Evolutionary conservation across 2,797 vertebrate species (phyloP), one percentile per base, ranked within the genome.

Genomic region (Neosalanx taihuensis): DNA sequence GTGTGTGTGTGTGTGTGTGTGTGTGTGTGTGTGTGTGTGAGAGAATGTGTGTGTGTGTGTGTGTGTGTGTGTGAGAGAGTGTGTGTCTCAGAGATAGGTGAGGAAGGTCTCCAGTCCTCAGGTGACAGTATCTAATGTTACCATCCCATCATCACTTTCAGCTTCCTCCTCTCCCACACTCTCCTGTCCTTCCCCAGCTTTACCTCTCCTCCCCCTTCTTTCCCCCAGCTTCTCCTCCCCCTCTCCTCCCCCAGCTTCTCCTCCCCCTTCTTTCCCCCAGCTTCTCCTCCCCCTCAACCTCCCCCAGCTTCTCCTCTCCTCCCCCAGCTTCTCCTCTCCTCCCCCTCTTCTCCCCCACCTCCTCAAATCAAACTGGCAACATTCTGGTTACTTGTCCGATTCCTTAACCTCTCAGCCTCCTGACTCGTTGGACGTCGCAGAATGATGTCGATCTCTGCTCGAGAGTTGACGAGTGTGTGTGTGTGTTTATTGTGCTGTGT

Each of bases 71-170:
- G 64, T 49, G 65, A 46, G 61, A 69, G 66, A 75, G 79, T 37
- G 61, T 35, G 49, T 57, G 70, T 57, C n/a, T 18, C 10, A 51
- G 35, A 82, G 76, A 80, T 84, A 79, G 84, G 82, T 76, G 80
- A 82, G 75, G 77, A 77, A 83, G 84, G 75, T 85, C 79, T 72
- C n/a, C n/a, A 51, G 81, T 74, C 79, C 85, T 78, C 41, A 67
- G 33, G 78, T 86, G 83, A 86, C 83, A 84, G 79, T 68, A 77
- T 85, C 85, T 91, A 87, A 83, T 26, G 69, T 91, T 91, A 85
- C 90, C 77, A 72, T 86, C 80, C 72, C 70, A 76, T 91, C 90
- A 89, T 90, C 87, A 86, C 78, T 87, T 91, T 85, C 79, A 77
- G 67, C 82, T 81, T 73, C 65, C 75, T 53, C 51, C 5, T 53